Evolutionary conservation across 2,797 vertebrate species (phyloP).

Genomic region (Enteromius afrohamiltoni): DNA sequence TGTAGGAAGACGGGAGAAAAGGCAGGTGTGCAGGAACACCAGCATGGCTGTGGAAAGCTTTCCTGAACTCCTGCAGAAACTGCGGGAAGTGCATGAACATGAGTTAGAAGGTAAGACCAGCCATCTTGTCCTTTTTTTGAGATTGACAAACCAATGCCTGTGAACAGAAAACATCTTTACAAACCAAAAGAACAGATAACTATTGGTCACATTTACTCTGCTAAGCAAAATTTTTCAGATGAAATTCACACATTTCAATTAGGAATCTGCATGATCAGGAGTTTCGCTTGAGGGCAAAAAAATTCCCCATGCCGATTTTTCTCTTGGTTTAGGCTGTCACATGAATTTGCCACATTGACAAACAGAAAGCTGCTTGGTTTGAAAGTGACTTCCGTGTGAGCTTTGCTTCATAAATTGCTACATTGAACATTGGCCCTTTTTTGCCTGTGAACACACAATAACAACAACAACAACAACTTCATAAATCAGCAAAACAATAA

Average conservation of each 20-base stretch:
- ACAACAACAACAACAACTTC: not conserved
- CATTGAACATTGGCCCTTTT: not conserved
- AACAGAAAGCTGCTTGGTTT: not conserved
- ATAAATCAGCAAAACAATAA: not conserved
- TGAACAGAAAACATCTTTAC: not conserved
- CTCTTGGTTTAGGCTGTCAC: not conserved
- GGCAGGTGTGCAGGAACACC: constrained; percentile 16
- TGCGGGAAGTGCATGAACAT: constrained; percentile 88
- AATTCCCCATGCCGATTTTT: not conserved
- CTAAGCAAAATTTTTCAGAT: not conserved
- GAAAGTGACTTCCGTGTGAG: not conserved
- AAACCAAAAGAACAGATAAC: not conserved
- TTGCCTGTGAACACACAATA: not conserved
- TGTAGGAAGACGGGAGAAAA: constrained; percentile 19
- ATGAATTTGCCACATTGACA: not conserved
- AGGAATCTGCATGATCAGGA: not conserved
- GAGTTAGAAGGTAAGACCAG: constrained; percentile 80
- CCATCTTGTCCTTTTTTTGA: not conserved
- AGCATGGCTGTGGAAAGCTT: constrained; percentile 81
- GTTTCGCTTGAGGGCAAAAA: not conserved
- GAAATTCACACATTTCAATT: not conserved
- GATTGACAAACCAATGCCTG: not conserved
- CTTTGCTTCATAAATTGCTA: not conserved
- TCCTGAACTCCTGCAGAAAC: constrained; percentile 82
- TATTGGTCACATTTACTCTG: not conserved